phyloP scores from a whole-genome alignment of 64 coral and sea anemone species.

The Exaiptasia diaphana region DNA sequence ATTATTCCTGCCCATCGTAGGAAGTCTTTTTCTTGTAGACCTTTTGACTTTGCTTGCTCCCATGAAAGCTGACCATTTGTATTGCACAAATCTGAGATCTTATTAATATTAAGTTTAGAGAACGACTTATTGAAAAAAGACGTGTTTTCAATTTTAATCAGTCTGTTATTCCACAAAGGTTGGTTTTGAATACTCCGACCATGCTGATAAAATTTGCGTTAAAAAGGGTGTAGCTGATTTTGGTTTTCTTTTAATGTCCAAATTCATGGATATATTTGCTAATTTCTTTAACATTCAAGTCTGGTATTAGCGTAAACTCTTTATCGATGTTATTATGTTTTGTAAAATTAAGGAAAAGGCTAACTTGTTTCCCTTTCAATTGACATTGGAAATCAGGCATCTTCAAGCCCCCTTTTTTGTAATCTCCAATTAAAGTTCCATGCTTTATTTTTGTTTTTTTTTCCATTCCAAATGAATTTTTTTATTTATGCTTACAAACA shows the following conservation, averaged over 20 bases:
- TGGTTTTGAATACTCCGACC: neutral
- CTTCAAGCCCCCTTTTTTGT: neutral
- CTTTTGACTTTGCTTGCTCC: neutral
- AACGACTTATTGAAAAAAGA: neutral
- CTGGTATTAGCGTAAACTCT: neutral
- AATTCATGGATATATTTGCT: neutral
- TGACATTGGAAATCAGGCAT: neutral
- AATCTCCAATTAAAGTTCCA: neutral
- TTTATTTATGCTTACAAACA: neutral
- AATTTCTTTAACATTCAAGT: neutral
- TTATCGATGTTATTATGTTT: neutral
- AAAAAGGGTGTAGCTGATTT: neutral
- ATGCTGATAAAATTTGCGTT: neutral
- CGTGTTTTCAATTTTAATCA: neutral
- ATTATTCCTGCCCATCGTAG: neutral
- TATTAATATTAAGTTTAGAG: neutral
- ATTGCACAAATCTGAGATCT: neutral
- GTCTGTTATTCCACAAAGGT: neutral
- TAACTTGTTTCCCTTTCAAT: neutral
- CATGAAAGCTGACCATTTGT: neutral
- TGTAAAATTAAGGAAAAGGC: neutral
- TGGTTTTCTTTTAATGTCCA: neutral
- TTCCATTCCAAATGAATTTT: neutral
- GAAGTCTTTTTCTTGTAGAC: neutral
- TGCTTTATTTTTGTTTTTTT: neutral